phyloP scores from a whole-genome alignment of 2,888 invertebrate species.

The Ornithoptera priamus region DNA sequence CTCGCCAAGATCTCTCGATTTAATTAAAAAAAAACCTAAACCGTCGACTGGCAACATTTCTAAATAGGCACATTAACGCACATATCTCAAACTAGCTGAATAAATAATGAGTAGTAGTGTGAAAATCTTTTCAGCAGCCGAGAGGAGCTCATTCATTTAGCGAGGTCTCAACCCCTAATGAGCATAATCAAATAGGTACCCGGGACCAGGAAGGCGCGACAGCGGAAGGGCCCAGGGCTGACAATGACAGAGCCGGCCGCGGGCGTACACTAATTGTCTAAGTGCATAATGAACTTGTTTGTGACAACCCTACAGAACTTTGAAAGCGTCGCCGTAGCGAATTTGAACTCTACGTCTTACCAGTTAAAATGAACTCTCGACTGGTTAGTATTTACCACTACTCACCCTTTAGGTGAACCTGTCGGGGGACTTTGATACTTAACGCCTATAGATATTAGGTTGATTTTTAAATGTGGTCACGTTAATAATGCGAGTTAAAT shows the following conservation, averaged over 20 bases:
- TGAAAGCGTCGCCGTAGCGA: slow-evolving; percentile 33
- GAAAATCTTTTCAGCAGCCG: slow-evolving; percentile 29
- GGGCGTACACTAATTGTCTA: slow-evolving; percentile 77
- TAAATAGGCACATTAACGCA: slow-evolving; percentile 22
- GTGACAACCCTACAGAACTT: slow-evolving; percentile 60
- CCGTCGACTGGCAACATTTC: slow-evolving; percentile 9
- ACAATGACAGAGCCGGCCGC: slow-evolving; percentile 53
- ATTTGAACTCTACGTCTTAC: slow-evolving; percentile 40
- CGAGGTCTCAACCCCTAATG: slow-evolving; percentile 39
- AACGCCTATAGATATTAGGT: slow-evolving; percentile 33
- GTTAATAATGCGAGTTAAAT: slow-evolving; percentile 35
- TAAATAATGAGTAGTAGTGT: slow-evolving; percentile 30
- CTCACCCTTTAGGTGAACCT: slow-evolving; percentile 26
- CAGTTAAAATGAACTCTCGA: slow-evolving; percentile 42
- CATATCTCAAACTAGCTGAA: slow-evolving; percentile 28
- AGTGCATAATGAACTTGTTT: slow-evolving; percentile 77
- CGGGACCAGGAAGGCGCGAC: slow-evolving; percentile 49
- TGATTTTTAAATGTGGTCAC: slow-evolving; percentile 33
- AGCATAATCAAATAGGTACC: slow-evolving; percentile 48
- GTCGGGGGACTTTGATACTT: slow-evolving; percentile 33
- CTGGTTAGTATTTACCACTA: slow-evolving; percentile 30
- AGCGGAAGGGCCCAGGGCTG: slow-evolving; percentile 65
- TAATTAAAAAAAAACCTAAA: slow-evolving; percentile 14
- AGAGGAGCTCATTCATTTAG: slow-evolving; percentile 25
- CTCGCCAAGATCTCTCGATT: slow-evolving; percentile 10